These are phyloP conservation scores for Stenichneumon culpator DNA, from an alignment of 2,888 invertebrate genomes.

Conservation along the genomic window DNA sequence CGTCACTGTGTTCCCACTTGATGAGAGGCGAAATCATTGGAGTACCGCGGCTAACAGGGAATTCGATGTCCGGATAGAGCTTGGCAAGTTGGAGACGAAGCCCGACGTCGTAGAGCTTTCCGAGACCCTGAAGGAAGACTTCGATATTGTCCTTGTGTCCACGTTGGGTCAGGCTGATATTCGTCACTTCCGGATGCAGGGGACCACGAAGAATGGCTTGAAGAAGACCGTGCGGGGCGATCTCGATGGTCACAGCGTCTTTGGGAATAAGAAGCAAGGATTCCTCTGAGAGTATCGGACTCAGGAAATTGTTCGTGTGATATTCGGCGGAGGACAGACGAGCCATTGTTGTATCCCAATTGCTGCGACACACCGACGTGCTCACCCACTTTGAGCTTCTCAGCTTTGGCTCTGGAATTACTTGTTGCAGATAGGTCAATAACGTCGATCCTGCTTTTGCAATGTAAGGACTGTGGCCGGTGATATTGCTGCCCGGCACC, in stretches of 20 bases:
- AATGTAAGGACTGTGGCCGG: too few relatives aligned
- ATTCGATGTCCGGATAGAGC: constrained; percentile 91
- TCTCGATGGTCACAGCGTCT: constrained; percentile 94
- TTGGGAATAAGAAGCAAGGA: constrained; percentile 87
- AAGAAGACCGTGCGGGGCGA: constrained; percentile 95
- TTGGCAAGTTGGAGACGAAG: constrained; percentile 90
- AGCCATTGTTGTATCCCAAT: too few relatives aligned
- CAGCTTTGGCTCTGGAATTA: too few relatives aligned
- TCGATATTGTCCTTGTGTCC: constrained; percentile 89
- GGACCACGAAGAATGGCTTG: constrained; percentile 95
- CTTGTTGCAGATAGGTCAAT: too few relatives aligned
- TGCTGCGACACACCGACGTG: too few relatives aligned
- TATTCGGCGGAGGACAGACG: too few relatives aligned
- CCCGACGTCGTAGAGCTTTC: constrained; percentile 92
- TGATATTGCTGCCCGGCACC: too few relatives aligned
- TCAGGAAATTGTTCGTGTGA: too few relatives aligned
- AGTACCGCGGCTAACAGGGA: constrained; percentile 95
- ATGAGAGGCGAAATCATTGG: constrained; percentile 93
- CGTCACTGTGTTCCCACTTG: constrained; percentile 95
- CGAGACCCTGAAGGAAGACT: constrained; percentile 88
- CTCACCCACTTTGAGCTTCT: too few relatives aligned
- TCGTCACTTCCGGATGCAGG: constrained; percentile 89
- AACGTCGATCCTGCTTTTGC: too few relatives aligned
- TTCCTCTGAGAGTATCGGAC: too few relatives aligned
- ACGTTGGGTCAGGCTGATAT: constrained; percentile 91